These are phyloP conservation scores for Papilio protenor DNA, from an alignment of 2,888 invertebrate species.

Conservation along the genomic window DNA sequence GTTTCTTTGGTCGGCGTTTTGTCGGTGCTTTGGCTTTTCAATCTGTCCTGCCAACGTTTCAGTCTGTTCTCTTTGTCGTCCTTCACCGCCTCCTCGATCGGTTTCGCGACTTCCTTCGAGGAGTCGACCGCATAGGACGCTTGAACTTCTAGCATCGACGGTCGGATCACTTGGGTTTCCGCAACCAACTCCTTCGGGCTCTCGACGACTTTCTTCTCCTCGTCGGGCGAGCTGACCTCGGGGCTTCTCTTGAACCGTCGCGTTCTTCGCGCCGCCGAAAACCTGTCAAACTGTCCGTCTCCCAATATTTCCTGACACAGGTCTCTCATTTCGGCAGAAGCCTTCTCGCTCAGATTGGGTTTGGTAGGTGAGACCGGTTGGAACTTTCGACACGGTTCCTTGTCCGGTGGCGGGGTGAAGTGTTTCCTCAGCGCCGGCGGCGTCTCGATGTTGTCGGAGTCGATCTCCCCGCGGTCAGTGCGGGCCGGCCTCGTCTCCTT, in stretches of 20 bases:
- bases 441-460: slow-evolving; percentile 95
- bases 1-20: slow-evolving; percentile 77
- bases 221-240: slow-evolving; percentile 84
- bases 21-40: slow-evolving; percentile 84
- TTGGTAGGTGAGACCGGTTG: slow-evolving; percentile 64
- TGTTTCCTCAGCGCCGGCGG: slow-evolving; percentile 91
- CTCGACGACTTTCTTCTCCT: slow-evolving; percentile 81
- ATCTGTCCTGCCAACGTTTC: slow-evolving; percentile 88
- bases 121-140: slow-evolving; percentile 78
- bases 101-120: slow-evolving; percentile 66
- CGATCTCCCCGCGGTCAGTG: slow-evolving; percentile 90
- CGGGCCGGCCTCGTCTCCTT: slow-evolving; percentile 57
- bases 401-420: slow-evolving; percentile 86
- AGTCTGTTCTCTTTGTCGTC: slow-evolving; percentile 86
- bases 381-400: slow-evolving; percentile 84
- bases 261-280: slow-evolving; percentile 92
- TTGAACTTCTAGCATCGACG: slow-evolving; percentile 81
- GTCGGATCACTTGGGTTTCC: slow-evolving; percentile 82
- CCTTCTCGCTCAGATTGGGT: slow-evolving; percentile 62
- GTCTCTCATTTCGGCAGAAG: slow-evolving; percentile 73
- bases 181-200: slow-evolving; percentile 75
- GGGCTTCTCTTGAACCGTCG: slow-evolving; percentile 89
- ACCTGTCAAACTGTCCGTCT: slow-evolving; percentile 93
- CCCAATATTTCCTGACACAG: slow-evolving; percentile 85
- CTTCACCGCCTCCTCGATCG: slow-evolving; percentile 65